Evolutionary conservation across 2,113 vertebrate genomes (phyloP).

Genomic region (Leuciscus idus): DNA sequence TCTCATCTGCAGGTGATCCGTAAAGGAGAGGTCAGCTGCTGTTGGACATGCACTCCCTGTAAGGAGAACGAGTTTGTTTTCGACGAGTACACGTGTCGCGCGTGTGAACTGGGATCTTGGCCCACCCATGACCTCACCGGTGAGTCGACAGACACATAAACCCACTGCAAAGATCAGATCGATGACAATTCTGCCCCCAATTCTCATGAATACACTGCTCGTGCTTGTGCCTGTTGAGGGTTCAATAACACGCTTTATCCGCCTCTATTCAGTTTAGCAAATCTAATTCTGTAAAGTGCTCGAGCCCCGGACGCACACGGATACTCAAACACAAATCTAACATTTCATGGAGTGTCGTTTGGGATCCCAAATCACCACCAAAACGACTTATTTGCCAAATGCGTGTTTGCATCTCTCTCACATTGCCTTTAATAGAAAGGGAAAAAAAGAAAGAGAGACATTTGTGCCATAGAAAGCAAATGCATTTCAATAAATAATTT

Average conservation of each 20-base stretch:
- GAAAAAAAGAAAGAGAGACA: not conserved
- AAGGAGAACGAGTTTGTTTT: slow-evolving; percentile 97
- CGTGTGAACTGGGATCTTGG: slow-evolving; percentile 94
- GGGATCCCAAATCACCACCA: not conserved
- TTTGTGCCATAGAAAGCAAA: not conserved
- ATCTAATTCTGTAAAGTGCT: slow-evolving; percentile 14
- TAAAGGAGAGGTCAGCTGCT: slow-evolving; percentile 98
- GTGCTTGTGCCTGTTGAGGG: not conserved
- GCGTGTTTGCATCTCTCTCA: slow-evolving; percentile 29
- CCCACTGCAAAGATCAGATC: slow-evolving; percentile 5
- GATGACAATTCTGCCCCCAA: not conserved
- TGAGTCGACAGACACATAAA: slow-evolving; percentile 61
- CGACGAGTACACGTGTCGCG: slow-evolving; percentile 95
- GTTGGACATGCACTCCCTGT: slow-evolving; percentile 97
- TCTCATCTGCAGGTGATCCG: slow-evolving; percentile 87
- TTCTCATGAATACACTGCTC: not conserved
- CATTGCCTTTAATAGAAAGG: not conserved
- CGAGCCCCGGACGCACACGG: not conserved
- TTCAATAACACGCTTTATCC: not conserved
- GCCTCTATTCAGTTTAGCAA: not conserved
- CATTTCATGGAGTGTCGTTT: not conserved
- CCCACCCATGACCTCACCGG: slow-evolving; percentile 91
- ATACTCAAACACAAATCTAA: not conserved
- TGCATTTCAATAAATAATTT: slow-evolving; percentile 22
- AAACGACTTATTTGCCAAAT: not conserved